phyloP scores from a whole-genome alignment of 2,797 vertebrate genomes.

The Geotria australis region DNA sequence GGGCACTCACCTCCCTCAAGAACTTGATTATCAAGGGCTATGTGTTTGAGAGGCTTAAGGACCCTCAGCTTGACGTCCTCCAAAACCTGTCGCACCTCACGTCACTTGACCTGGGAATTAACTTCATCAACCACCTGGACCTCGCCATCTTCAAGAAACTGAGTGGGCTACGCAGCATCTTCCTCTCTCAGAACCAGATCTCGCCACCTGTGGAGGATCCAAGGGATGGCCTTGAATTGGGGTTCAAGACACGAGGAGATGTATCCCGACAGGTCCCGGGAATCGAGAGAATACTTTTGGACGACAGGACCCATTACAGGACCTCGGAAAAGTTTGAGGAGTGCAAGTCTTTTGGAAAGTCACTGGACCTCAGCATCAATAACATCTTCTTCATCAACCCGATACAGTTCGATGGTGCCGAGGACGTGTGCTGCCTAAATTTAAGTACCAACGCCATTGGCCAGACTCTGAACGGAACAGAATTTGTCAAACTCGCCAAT shows the following conservation, averaged over 20 bases:
- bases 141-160: constrained; percentile 5
- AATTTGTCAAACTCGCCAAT: constrained; percentile 4
- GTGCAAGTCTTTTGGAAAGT: constrained; percentile 3
- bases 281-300: no score
- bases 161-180: constrained; percentile 1
- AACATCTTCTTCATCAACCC: constrained; percentile 3
- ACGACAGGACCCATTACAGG: background rate
- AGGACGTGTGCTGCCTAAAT: constrained; percentile 5
- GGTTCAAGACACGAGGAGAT: no score
- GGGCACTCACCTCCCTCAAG: constrained; percentile 2
- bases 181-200: constrained; percentile 7
- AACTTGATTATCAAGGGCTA: constrained; percentile 6
- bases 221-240: rapidly evolving
- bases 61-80: constrained; percentile 1
- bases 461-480: constrained; percentile 5
- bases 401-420: constrained; percentile 4
- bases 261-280: no score
- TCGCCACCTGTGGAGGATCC: background rate
- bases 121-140: constrained; percentile 8
- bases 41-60: constrained; percentile 6
- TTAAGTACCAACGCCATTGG: constrained; percentile 7
- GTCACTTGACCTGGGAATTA: constrained; percentile 4
- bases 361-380: constrained; percentile 8
- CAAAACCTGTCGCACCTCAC: constrained; percentile 1
- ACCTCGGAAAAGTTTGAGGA: rapidly evolving